Conservation (phyloP, 2,888 invertebrate species). For the Cerastis leucographa region DNA sequence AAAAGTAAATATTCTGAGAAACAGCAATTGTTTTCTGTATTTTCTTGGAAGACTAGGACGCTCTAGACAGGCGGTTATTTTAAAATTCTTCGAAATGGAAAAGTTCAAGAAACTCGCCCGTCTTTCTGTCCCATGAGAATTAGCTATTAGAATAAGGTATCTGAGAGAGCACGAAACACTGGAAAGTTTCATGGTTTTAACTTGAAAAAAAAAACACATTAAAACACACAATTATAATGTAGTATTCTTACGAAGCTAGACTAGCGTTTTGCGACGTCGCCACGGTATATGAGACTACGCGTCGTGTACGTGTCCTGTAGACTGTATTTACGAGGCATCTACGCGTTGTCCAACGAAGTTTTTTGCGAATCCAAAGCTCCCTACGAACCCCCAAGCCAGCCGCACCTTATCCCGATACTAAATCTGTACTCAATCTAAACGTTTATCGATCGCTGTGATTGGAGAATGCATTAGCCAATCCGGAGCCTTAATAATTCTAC, state of each 20-base stretch:
- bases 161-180: not conserved
- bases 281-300: not conserved
- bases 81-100: constrained; percentile 35
- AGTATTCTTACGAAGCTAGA: not conserved
- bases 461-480: constrained; percentile 45
- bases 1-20: constrained; percentile 2
- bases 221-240: no score
- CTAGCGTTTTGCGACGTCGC: not conserved
- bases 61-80: constrained; percentile 19
- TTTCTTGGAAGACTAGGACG: constrained; percentile 9
- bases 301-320: not conserved
- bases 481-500: constrained; percentile 42
- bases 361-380: not conserved
- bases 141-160: constrained; percentile 2
- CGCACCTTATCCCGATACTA: constrained; percentile 20
- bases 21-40: constrained; percentile 14
- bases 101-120: constrained; percentile 23
- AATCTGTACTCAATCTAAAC: constrained; percentile 49
- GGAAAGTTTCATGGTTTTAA: not conserved
- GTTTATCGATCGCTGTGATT: constrained; percentile 48
- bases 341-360: not conserved
- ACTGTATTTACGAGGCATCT: not conserved
- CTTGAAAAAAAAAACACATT: no score
- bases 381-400: not conserved
- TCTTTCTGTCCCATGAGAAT: constrained; percentile 30